A percentile compares a stretch with the other conserved stretches of the same genome.
These are phyloP conservation scores for Sitta carolinensis DNA, from an alignment of 2,797 vertebrate species.

Conservation along the genomic window DNA sequence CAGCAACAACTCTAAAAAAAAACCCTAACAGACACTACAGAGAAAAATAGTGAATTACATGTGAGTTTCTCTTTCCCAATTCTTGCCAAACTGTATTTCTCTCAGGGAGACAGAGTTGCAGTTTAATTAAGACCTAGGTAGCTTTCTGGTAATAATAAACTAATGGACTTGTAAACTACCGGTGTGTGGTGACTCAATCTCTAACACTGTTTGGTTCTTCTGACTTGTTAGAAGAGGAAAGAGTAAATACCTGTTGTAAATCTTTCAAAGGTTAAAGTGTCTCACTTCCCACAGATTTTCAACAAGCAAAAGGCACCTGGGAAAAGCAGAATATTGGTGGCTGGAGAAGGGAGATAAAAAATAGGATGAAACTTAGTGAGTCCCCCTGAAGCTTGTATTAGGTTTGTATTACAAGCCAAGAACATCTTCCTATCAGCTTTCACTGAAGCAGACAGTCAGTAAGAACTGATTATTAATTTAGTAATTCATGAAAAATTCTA, in stretches of 20 bases:
- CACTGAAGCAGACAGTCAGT: neutral
- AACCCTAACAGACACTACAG: neutral
- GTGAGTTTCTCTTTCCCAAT: neutral
- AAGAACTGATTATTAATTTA: conserved; percentile 32
- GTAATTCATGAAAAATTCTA: conserved; percentile 35
- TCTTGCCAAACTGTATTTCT: neutral
- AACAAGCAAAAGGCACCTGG: neutral
- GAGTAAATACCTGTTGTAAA: neutral
- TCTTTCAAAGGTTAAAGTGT: neutral
- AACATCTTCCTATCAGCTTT: neutral
- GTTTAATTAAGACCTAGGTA: neutral
- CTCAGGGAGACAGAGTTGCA: neutral
- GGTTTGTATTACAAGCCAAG: neutral
- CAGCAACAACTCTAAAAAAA: neutral
- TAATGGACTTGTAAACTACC: neutral
- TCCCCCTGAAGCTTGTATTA: neutral
- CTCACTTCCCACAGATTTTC: neutral
- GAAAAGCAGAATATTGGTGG: neutral
- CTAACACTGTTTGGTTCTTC: neutral
- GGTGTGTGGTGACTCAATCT: neutral
- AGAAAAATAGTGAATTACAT: neutral
- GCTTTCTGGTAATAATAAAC: neutral
- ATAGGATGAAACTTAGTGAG: neutral
- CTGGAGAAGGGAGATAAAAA: neutral
- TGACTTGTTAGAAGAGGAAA: neutral